Percentiles rank a stretch among this genome's conserved stretches.
Evolutionary conservation across 2,113 vertebrate species (phyloP).

Genomic region (Ciconia stormi): DNA sequence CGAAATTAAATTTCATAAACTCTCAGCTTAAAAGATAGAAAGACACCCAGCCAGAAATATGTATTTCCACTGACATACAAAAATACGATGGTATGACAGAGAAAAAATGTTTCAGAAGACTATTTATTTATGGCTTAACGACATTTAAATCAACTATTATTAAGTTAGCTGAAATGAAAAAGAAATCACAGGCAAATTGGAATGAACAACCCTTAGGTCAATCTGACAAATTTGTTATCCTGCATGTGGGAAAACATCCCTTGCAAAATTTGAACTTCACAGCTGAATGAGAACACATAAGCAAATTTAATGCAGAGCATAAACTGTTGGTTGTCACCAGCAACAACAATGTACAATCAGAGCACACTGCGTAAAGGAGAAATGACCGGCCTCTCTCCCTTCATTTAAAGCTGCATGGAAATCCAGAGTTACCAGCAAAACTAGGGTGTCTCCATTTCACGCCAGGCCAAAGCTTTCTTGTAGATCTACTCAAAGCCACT

Average conservation of each 20-base stretch:
- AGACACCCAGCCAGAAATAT: not conserved
- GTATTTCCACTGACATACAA: not conserved
- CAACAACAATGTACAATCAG: not conserved
- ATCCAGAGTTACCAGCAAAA: not conserved
- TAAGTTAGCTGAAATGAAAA: constrained; percentile 40
- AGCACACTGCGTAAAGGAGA: not conserved
- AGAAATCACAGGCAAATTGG: constrained; percentile 33
- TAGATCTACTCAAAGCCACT: not conserved
- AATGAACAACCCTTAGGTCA: constrained; percentile 29
- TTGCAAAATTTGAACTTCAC: constrained; percentile 33
- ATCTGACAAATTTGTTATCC: constrained; percentile 25
- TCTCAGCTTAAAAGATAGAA: not conserved
- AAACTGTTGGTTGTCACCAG: constrained; percentile 15
- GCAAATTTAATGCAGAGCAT: constrained; percentile 25
- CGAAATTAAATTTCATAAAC: not conserved
- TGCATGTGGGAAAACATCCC: constrained; percentile 5
- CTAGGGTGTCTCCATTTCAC: not conserved
- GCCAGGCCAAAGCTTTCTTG: not conserved
- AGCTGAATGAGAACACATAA: constrained; percentile 42
- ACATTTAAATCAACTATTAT: constrained; percentile 21
- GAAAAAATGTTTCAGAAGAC: not conserved
- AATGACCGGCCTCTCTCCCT: not conserved
- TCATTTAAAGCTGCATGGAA: not conserved
- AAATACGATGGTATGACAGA: not conserved
- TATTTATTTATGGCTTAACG: not conserved